Evolutionary conservation across 2,888 invertebrate genomes (phyloP).

Genomic region (Vanessa cardui): DNA sequence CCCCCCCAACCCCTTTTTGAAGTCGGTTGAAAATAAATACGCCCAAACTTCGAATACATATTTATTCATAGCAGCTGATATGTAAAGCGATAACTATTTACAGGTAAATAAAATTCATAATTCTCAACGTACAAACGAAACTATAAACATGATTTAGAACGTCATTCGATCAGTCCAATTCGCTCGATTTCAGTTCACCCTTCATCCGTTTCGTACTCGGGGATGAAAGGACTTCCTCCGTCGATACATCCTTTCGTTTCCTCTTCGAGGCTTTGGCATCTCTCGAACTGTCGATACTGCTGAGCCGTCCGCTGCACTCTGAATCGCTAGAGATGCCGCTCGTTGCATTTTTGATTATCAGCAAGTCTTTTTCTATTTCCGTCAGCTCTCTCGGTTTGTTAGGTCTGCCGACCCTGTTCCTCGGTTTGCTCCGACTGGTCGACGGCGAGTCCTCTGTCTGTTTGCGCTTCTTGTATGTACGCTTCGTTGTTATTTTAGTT

Average conservation of each 20-base stretch:
- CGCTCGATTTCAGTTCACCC: conserved; percentile 28
- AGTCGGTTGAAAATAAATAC: neutral
- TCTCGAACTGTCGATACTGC: conserved; percentile 51
- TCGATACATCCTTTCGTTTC: conserved; percentile 56
- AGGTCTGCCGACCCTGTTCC: conserved; percentile 57
- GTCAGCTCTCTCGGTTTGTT: conserved; percentile 66
- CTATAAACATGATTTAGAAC: conserved; percentile 21
- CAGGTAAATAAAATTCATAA: conserved; percentile 40
- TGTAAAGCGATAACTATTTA: conserved; percentile 43
- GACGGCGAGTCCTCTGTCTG: conserved; percentile 60
- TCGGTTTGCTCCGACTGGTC: conserved; percentile 50
- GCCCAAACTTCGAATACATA: conserved; percentile 19
- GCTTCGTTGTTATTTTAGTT: conserved; percentile 52
- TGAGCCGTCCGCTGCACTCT: conserved; percentile 53
- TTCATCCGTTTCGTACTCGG: conserved; percentile 47
- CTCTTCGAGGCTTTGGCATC: conserved; percentile 55
- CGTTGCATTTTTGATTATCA: conserved; percentile 71
- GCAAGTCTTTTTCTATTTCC: conserved; percentile 72
- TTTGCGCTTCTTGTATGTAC: conserved; percentile 68
- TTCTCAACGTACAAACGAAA: conserved; percentile 21
- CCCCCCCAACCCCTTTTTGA: too few relatives aligned
- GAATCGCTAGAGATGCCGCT: conserved; percentile 62
- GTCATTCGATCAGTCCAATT: conserved; percentile 14
- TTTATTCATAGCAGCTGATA: conserved; percentile 38
- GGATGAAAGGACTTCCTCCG: conserved; percentile 49